These are phyloP conservation scores for Metridium senile DNA, from an alignment of 92 coral and sea anemone species.

Conservation along the genomic window DNA sequence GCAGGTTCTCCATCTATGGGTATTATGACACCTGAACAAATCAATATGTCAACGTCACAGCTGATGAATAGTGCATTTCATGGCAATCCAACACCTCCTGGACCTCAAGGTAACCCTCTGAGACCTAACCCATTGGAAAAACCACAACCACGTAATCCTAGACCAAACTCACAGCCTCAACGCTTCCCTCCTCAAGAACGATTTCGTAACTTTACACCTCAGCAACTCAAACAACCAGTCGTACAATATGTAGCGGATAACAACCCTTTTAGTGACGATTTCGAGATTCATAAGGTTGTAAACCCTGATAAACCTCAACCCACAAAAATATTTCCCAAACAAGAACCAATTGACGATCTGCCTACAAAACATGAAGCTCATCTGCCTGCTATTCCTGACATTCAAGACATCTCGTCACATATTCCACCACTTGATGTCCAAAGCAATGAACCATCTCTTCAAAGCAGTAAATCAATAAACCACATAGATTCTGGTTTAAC, in stretches of 20 bases:
- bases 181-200: conserved; percentile 82
- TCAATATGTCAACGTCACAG: conserved; percentile 28
- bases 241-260: conserved; percentile 87
- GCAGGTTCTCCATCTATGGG: conserved; percentile 32
- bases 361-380: conserved; percentile 32
- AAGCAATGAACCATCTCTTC: not conserved
- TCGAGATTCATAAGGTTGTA: conserved; percentile 49
- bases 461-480: not conserved
- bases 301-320: conserved; percentile 16
- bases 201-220: conserved; percentile 62
- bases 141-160: conserved; percentile 59
- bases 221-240: conserved; percentile 62
- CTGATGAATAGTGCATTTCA: conserved; percentile 30
- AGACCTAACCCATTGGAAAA: conserved; percentile 32
- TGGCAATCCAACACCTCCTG: conserved; percentile 18
- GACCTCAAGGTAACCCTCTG: conserved; percentile 20
- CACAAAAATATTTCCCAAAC: conserved; percentile 8
- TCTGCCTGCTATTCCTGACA: conserved; percentile 27
- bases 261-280: conserved; percentile 88
- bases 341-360: conserved; percentile 13
- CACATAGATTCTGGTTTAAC: not conserved
- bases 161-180: conserved; percentile 41
- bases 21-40: conserved; percentile 39
- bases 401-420: not conserved
- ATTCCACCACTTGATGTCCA: not conserved